Percentiles rank a stretch among this genome's conserved stretches.
Conservation (phyloP, 2,797 vertebrate genomes). For the Epinephelus malabaricus region DNA sequence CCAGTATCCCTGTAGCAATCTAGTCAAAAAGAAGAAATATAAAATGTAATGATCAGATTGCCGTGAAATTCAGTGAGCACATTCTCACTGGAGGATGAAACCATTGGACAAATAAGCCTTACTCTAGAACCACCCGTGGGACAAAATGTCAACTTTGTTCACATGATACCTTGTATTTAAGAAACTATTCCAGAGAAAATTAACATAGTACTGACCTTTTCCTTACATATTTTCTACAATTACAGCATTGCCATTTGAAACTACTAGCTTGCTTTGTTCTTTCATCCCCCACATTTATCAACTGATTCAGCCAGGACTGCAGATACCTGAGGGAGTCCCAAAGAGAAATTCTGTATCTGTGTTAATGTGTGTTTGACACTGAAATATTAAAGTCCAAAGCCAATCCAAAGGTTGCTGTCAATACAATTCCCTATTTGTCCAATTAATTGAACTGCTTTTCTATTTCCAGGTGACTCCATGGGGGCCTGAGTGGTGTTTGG, state of each 20-base stretch:
- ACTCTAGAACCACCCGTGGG: not conserved
- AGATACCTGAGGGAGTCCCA: not conserved
- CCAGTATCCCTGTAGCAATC: too few relatives aligned
- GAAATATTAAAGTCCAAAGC: not conserved
- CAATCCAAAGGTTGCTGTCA: not conserved
- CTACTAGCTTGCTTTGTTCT: not conserved
- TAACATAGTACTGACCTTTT: not conserved
- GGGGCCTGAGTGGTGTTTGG: slow-evolving; percentile 24
- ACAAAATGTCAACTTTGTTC: not conserved
- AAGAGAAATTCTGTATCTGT: not conserved
- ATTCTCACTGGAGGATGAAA: too few relatives aligned
- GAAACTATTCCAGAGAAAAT: not conserved
- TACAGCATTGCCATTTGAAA: not conserved
- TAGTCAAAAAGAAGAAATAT: too few relatives aligned
- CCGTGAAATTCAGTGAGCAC: too few relatives aligned
- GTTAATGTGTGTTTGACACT: slow-evolving; percentile 3
- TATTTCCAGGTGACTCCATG: slow-evolving; percentile 76
- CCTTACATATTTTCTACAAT: not conserved
- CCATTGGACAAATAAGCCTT: not conserved
- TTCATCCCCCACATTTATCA: not conserved
- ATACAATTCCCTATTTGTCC: slow-evolving; percentile 30
- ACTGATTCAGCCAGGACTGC: not conserved
- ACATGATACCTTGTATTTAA: not conserved
- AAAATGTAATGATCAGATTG: too few relatives aligned
- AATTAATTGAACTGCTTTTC: slow-evolving; percentile 62